Percentiles rank a stretch among this genome's conserved stretches.
phyloP scores from a whole-genome alignment of 2,113 vertebrate genomes.

The Hemiscyllium ocellatum region DNA sequence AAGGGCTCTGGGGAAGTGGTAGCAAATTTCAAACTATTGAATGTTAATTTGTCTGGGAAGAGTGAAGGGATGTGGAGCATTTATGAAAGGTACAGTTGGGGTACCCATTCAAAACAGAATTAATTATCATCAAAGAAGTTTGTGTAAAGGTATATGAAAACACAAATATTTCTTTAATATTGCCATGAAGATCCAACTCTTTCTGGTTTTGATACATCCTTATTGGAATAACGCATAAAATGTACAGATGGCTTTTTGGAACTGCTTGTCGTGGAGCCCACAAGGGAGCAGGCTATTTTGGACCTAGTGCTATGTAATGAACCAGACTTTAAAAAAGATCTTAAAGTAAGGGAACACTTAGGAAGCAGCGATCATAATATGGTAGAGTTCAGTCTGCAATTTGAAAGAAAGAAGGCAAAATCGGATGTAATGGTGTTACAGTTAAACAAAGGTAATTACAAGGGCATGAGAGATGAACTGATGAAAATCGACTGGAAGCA shows the following conservation, averaged over 20 bases:
- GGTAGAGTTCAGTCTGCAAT: no score
- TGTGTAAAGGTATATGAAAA: neutral
- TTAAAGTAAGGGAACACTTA: no score
- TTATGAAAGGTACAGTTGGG: neutral
- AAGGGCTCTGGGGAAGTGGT: neutral
- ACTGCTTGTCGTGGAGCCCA: no score
- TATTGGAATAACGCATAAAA: neutral
- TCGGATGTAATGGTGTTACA: no score
- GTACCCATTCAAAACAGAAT: neutral
- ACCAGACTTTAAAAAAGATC: no score
- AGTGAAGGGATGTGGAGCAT: neutral
- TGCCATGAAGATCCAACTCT: neutral
- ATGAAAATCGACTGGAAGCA: no score
- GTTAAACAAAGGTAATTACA: no score
- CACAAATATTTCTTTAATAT: neutral
- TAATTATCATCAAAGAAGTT: neutral
- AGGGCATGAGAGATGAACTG: no score
- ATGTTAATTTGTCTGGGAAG: neutral
- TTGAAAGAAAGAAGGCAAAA: no score
- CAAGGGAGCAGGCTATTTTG: no score
- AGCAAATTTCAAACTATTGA: neutral
- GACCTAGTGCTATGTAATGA: no score
- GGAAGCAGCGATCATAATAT: no score
- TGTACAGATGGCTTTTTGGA: neutral
- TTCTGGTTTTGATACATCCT: neutral